phyloP scores from a whole-genome alignment of 2,888 invertebrate species.

The Erebia ligea region DNA sequence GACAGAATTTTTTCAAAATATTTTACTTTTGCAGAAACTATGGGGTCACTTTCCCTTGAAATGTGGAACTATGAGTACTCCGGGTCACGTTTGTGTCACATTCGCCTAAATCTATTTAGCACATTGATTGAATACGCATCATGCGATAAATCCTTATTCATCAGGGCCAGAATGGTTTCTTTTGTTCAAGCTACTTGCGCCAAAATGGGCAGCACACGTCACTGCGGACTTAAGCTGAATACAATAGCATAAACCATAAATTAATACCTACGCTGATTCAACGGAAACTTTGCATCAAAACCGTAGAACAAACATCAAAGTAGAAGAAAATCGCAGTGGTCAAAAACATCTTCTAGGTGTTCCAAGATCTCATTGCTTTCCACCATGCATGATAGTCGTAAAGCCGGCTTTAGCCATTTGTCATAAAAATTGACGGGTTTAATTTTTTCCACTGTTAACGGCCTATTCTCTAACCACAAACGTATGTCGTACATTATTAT shows the following conservation, averaged over 20 bases:
- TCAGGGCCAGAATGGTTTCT: constrained; percentile 27
- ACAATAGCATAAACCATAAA: constrained; percentile 49
- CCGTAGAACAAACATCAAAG: background rate
- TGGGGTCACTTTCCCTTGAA: constrained; percentile 1
- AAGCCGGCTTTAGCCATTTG: no score
- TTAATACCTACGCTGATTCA: constrained; percentile 48
- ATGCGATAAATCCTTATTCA: constrained; percentile 38
- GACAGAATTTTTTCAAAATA: no score
- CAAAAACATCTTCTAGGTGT: background rate
- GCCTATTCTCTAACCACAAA: no score
- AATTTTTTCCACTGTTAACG: no score
- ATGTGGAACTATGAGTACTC: background rate
- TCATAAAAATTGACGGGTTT: no score
- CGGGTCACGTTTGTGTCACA: background rate
- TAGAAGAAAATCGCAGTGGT: background rate
- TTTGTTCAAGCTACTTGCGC: constrained; percentile 36
- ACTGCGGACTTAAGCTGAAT: constrained; percentile 41
- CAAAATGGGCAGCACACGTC: constrained; percentile 44
- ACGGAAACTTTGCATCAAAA: constrained; percentile 35
- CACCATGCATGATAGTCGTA: no score
- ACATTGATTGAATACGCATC: constrained; percentile 24
- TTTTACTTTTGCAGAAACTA: background rate
- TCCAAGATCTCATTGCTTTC: no score
- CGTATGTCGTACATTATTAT: no score
- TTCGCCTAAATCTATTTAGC: background rate